Evolutionary conservation across 1,140 invertebrate genomes (phyloP).

Genomic region (Arctopsyche grandis): DNA sequence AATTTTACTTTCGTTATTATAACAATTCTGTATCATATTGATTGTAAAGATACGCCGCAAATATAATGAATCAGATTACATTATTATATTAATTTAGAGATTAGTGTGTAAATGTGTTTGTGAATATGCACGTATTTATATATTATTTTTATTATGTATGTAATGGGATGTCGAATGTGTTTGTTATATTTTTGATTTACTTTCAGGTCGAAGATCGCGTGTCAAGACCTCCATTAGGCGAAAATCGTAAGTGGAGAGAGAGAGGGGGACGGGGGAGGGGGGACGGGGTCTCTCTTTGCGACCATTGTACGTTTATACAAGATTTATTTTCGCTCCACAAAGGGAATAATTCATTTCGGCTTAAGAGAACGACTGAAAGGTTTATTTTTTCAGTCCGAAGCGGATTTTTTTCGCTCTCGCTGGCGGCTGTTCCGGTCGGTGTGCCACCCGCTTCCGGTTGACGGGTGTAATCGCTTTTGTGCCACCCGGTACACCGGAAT

Average conservation of each 20-base stretch:
- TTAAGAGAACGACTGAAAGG: slow-evolving; percentile 40
- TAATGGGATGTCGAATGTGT: not conserved
- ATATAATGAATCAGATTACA: too few species aligned
- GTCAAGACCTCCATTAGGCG: not conserved
- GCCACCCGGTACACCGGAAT: not conserved
- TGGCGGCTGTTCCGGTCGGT: not conserved
- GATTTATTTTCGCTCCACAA: slow-evolving; percentile 47
- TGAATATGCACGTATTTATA: too few species aligned
- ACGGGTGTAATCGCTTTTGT: slow-evolving; percentile 42
- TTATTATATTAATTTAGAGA: too few species aligned
- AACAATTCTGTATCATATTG: too few species aligned
- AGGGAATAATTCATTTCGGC: slow-evolving; percentile 49
- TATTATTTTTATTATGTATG: too few species aligned
- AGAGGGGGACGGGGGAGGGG: too few species aligned
- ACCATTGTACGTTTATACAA: slow-evolving; percentile 37
- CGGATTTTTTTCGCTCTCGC: slow-evolving; percentile 28
- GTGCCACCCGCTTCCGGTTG: slow-evolving; percentile 23
- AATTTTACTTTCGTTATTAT: too few species aligned
- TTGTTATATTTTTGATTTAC: not conserved
- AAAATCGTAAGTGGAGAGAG: too few species aligned
- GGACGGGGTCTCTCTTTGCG: not conserved
- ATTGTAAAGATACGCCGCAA: too few species aligned
- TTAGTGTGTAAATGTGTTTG: too few species aligned
- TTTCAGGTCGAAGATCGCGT: not conserved
- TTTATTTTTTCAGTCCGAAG: slow-evolving; percentile 37